A percentile compares a stretch with the other conserved stretches of the same genome.
Evolutionary conservation across 2,113 vertebrate species (phyloP).

Genomic region (Tachuris rubrigastra): DNA sequence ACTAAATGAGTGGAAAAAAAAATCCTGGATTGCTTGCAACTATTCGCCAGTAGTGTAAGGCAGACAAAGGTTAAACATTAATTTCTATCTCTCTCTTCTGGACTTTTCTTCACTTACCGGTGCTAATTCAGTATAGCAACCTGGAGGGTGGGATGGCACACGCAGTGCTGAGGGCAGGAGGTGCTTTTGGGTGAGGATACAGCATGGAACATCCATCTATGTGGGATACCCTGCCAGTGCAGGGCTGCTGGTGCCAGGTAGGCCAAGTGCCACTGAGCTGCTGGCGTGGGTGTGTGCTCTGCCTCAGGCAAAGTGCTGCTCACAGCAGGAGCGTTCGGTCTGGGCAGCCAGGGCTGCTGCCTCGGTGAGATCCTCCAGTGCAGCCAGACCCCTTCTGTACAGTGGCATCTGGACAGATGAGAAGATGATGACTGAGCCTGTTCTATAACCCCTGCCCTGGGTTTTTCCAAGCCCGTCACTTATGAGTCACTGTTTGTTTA

Average conservation of each 20-base stretch:
- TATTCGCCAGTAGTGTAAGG: background rate
- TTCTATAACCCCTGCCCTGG: background rate
- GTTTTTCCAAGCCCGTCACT: background rate
- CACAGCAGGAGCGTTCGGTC: background rate
- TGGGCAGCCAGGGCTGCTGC: background rate
- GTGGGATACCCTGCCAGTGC: background rate
- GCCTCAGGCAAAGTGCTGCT: background rate
- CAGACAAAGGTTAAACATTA: background rate
- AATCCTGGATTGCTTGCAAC: background rate
- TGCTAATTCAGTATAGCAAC: background rate
- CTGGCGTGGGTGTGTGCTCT: accelerated
- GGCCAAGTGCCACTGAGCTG: background rate
- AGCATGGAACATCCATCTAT: accelerated
- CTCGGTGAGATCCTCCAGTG: background rate
- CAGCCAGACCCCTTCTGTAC: background rate
- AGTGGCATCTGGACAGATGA: background rate
- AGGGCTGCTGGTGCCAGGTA: background rate
- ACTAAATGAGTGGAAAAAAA: background rate
- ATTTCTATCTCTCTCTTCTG: background rate
- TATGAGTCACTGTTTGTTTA: constrained; percentile 20
- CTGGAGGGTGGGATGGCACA: background rate
- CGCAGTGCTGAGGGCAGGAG: accelerated
- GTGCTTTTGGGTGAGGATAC: background rate
- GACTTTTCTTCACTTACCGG: background rate
- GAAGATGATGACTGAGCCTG: background rate